Evolutionary conservation across 2,888 invertebrate species (phyloP).

Genomic region (Malthinus flaveolus): DNA sequence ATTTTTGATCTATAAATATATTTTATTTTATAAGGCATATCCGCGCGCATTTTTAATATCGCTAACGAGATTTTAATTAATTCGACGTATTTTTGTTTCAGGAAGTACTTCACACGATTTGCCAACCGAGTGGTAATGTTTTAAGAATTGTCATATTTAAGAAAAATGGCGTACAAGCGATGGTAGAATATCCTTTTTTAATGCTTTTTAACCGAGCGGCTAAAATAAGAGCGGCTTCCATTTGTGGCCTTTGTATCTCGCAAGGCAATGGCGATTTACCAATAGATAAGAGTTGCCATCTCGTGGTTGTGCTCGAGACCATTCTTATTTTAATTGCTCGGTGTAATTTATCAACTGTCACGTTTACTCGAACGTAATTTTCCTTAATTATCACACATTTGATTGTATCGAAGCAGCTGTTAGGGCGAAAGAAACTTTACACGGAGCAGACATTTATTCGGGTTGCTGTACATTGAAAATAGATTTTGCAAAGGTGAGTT

Average conservation of each 20-base stretch:
- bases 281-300: background rate
- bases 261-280: too few relatives aligned
- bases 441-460: constrained; percentile 98
- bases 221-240: too few relatives aligned
- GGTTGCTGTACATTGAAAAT: constrained; percentile 99
- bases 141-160: constrained; percentile 98
- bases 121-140: constrained; percentile 92
- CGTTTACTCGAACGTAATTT: constrained; percentile 31
- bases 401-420: constrained; percentile 93
- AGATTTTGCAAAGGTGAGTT: constrained; percentile 95
- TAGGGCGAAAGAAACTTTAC: constrained; percentile 90
- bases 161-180: constrained; percentile 97
- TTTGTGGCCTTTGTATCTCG: too few relatives aligned
- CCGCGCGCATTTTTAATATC: background rate
- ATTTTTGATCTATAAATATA: too few relatives aligned
- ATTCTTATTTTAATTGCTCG: too few relatives aligned
- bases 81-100: constrained; percentile 63
- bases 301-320: background rate
- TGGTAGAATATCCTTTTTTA: constrained; percentile 96
- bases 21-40: too few relatives aligned
- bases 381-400: constrained; percentile 77
- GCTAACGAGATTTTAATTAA: background rate
- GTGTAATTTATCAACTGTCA: background rate
- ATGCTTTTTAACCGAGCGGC: background rate
- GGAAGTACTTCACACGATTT: constrained; percentile 98